These are phyloP conservation scores for Syngnathus acus DNA, from an alignment of 2,797 vertebrate species.

Conservation along the genomic window DNA sequence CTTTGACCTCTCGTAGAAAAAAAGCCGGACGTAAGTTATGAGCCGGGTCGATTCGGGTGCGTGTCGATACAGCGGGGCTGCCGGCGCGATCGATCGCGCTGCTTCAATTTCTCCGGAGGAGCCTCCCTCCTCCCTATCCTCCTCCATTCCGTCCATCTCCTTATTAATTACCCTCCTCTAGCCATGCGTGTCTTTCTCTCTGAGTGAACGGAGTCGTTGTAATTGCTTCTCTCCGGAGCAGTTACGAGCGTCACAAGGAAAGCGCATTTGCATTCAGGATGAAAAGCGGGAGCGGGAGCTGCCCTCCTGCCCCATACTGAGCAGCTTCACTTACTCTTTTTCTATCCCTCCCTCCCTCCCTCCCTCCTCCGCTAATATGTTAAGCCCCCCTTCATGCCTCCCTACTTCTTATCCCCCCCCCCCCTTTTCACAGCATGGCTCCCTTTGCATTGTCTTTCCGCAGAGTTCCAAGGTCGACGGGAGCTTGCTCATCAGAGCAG, in stretches of 20 bases:
- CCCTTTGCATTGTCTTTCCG: conserved; percentile 69
- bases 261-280: conserved; percentile 68
- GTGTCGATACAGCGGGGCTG: conserved; percentile 23
- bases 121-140: conserved; percentile 42
- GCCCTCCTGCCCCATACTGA: conserved; percentile 57
- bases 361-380: conserved; percentile 29
- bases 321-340: conserved; percentile 31
- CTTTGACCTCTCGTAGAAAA: conserved; percentile 39
- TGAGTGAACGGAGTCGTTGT: conserved; percentile 67
- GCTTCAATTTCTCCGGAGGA: conserved; percentile 27
- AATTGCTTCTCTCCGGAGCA: conserved; percentile 71
- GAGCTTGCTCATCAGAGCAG: conserved; percentile 67
- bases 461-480: conserved; percentile 67
- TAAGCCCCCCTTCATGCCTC: conserved; percentile 40
- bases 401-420: conserved; percentile 50
- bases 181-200: conserved; percentile 59
- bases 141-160: conserved; percentile 56
- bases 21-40: conserved; percentile 16
- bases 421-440: conserved; percentile 57
- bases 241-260: conserved; percentile 62
- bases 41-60: conserved; percentile 17
- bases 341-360: conserved; percentile 8
- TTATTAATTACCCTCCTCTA: conserved; percentile 68
- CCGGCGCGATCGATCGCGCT: conserved; percentile 27
- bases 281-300: conserved; percentile 49